Evolutionary conservation across 2,113 vertebrate genomes (phyloP).

Genomic region (Stercorarius parasiticus): DNA sequence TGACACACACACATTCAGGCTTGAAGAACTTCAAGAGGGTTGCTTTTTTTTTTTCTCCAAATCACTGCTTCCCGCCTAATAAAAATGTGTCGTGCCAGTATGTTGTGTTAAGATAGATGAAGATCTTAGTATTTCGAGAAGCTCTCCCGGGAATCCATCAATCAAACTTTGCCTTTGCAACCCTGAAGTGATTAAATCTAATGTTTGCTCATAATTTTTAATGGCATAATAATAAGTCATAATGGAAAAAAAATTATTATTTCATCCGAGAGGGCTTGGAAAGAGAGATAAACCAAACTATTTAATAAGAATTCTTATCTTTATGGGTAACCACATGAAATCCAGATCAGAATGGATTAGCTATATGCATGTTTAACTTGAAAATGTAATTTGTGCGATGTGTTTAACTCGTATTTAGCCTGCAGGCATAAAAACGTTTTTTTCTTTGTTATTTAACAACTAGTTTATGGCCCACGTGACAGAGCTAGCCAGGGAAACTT

Average conservation of each 20-base stretch:
- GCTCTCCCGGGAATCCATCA: background rate
- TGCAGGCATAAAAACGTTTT: background rate
- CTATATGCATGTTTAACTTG: background rate
- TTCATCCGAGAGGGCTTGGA: background rate
- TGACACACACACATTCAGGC: background rate
- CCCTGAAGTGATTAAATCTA: background rate
- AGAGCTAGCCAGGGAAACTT: background rate
- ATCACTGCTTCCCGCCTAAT: background rate
- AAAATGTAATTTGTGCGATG: background rate
- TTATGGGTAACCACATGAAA: background rate
- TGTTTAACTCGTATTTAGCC: background rate
- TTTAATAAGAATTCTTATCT: slow-evolving; percentile 9
- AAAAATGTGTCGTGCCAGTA: background rate
- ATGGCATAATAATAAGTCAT: background rate
- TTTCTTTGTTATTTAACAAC: background rate
- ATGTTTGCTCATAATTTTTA: background rate
- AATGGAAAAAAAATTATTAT: background rate
- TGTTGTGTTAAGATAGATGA: background rate
- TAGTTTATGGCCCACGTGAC: background rate
- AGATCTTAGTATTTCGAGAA: background rate
- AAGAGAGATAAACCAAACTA: background rate
- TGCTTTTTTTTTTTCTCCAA: background rate
- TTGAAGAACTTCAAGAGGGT: background rate
- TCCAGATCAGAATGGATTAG: background rate
- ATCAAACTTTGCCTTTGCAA: background rate